Evolutionary conservation across 2,888 invertebrate genomes (phyloP), one percentile per base, ranked within the genome.

Genomic region (Keiferia lycopersicella): DNA sequence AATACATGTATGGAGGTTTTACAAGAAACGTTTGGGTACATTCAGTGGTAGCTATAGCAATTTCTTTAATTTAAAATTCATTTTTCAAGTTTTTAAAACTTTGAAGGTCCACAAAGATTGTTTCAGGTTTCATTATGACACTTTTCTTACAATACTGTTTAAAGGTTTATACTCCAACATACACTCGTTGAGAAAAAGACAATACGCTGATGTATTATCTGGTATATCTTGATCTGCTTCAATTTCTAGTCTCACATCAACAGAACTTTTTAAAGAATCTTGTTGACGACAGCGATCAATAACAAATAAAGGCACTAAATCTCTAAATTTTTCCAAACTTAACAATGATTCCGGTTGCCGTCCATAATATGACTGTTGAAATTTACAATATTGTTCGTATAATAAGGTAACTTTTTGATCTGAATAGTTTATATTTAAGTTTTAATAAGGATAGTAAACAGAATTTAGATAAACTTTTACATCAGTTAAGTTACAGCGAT

Each of bases 291-390:
- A 73, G 18, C 51, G 22, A 20, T 51, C 51, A 11, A 76, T 67
- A 14, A 75, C 66, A 65, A 73, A 71, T 1, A 75, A 61, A 0
- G 72, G 72, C 22, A 70, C 68, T 34, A 26, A 66, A 70, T 45
- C 68, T 65, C 69, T 70, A 65, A 74, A 72, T 12, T 66, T 26
- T 0, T 14, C 7, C 26, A 70, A 16, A 61, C 67, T 64, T 22
- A 72, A 66, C 66, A 71, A 65, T 0, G 73, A 73, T 16, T 75
- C 71, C 0, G 58, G 12, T 4, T 57, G 58, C 30, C 41, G n/a
- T 63, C 67, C 66, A 48, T 73, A 75, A 66, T 72, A 74, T 2
- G 72, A 73, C 73, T 73, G 74, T 64, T 69, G 72, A 67, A 72
- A 74, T 41, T 67, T 68, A 4, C 64, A 60, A 53, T 72, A 73